Evolutionary conservation across 2,888 invertebrate species (phyloP), one percentile per base, ranked within the genome.

Genomic region (Blastobasis lacticolella): DNA sequence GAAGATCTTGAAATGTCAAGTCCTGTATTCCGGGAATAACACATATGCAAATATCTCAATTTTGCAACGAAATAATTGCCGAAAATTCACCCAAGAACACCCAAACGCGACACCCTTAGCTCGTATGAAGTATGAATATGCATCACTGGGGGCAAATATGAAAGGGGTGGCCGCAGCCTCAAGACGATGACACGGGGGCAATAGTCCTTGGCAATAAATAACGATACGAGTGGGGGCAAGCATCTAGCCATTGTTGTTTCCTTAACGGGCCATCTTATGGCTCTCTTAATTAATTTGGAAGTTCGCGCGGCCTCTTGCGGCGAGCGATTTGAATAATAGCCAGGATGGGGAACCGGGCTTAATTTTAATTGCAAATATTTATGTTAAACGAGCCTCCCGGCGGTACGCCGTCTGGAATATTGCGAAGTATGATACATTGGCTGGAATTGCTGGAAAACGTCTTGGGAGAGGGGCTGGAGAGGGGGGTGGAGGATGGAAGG

Each of bases 311-410:
- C 85, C 87, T 85, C 86, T 84, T 74, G 84, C 81, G 85, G 86
- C 79, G 81, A 68, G 67, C 85, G 76, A 88, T 88, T 88, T 88
- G 86, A 88, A 88, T 88, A 88, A 88, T 86, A 81, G 81, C 84
- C 63, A 54, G 71, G 83, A 86, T 84, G 81, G 86, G 85, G 85
- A 74, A 69, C 76, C 71, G 67, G 68, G 78, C 76, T 78, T 85
- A 81, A 88, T 88, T 88, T 84, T 87, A 88, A 88, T 87, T 87
- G 87, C 84, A 88, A 88, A 88, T 88, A 87, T 88, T 88, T 88
- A 87, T 86, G 85, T 79, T 81, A 83, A 88, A 79, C 79, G 81
- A 72, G 72, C 70, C 72, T 67, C 66, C 62, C 65, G 71, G 55
- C 55, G 58, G 61, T 66, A 67, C 66, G 65, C 67, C 66, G 66